These are phyloP conservation scores for Heliocidaris erythrogramma DNA, from an alignment of 35 echinoderm and acorn worm genomes.

Conservation along the genomic window DNA sequence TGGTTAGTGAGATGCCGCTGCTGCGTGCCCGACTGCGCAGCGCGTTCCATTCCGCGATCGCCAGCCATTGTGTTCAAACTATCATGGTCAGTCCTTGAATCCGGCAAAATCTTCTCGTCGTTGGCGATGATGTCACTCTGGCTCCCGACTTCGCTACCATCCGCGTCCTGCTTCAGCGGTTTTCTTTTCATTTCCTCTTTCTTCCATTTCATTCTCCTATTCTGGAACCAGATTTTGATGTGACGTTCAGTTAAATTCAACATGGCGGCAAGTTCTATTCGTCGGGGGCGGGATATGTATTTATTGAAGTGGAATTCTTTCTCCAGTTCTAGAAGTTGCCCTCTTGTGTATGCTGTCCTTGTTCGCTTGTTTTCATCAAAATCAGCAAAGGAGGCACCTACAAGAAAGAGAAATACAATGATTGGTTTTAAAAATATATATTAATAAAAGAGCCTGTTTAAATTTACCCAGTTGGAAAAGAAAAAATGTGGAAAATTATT, in stretches of 20 bases:
- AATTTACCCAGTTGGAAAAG: no score
- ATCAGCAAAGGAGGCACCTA: constrained; percentile 92
- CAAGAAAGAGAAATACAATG: constrained; percentile 53
- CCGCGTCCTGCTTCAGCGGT: constrained; percentile 48
- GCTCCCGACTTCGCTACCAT: background rate
- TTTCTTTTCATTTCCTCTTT: constrained; percentile 97
- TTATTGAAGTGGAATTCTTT: constrained; percentile 99
- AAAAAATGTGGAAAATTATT: no score
- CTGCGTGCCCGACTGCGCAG: background rate
- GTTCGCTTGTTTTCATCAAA: constrained; percentile 99
- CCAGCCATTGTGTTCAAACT: background rate
- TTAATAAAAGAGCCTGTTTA: no score
- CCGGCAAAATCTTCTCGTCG: constrained; percentile 10
- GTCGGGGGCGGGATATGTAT: constrained; percentile 89
- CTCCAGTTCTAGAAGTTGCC: constrained; percentile 95
- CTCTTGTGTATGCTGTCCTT: constrained; percentile 91
- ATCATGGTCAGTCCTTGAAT: constrained; percentile 30
- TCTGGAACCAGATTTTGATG: constrained; percentile 99
- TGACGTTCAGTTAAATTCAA: constrained; percentile 97
- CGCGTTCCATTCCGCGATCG: background rate
- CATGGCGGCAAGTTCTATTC: constrained; percentile 95
- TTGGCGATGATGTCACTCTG: background rate
- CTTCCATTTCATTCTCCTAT: constrained; percentile 98
- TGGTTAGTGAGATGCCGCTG: constrained; percentile 5
- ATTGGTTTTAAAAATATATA: background rate